A percentile compares a stretch with the other conserved stretches of the same genome.
Conservation (phyloP, 2,888 invertebrate species). For the Aleiodes leptofemur region DNA sequence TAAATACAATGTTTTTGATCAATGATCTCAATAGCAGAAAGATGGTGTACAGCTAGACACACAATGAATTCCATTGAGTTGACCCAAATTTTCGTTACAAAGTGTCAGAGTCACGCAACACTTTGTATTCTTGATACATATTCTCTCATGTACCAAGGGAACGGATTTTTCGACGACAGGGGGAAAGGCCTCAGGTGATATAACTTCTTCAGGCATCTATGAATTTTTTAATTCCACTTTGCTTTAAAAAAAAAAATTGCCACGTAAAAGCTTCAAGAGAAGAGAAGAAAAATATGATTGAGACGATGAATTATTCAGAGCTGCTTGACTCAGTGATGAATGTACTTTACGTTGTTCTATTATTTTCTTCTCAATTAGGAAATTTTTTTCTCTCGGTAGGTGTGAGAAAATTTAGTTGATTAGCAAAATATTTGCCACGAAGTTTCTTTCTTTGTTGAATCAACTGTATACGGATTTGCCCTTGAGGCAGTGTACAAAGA, state of each 20-base stretch:
- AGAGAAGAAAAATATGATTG: too few relatives aligned
- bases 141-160: constrained; percentile 11
- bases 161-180: constrained; percentile 5
- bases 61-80: constrained; percentile 36
- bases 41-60: neutral
- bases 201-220: constrained; percentile 8
- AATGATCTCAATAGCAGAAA: constrained; percentile 29
- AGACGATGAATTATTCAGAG: too few relatives aligned
- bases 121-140: neutral
- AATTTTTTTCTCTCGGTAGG: too few relatives aligned
- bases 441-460: too few relatives aligned
- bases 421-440: too few relatives aligned
- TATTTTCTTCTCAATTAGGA: too few relatives aligned
- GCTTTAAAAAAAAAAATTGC: neutral
- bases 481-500: too few relatives aligned
- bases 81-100: constrained; percentile 43
- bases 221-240: constrained; percentile 24
- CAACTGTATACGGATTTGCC: too few relatives aligned
- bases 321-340: too few relatives aligned
- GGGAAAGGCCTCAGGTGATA: constrained; percentile 2
- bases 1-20: neutral
- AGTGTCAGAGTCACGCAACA: constrained; percentile 42
- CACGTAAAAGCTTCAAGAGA: too few relatives aligned
- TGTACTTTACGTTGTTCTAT: too few relatives aligned
- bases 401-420: too few relatives aligned